Base-by-base conservation (phyloP, 2,888 invertebrate genomes). In the Drosophila robusta region DNA sequence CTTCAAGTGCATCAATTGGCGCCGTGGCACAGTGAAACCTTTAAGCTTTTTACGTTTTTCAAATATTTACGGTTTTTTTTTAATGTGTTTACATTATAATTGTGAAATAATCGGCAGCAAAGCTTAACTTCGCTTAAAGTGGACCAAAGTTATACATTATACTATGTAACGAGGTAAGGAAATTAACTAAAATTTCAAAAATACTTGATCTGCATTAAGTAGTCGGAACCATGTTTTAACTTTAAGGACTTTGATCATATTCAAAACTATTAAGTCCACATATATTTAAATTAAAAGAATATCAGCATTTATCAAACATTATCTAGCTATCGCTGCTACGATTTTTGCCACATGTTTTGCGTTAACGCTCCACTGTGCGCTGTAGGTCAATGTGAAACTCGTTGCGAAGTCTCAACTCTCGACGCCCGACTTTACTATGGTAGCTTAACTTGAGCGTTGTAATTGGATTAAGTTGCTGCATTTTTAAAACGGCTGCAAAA, bases 1-100 rank as follows among this genome's bases (percentile, higher is more conserved):
- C 38, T 72, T 63, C 57, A 68, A 70, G 62, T 69, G 64, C 63
- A 63, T 41, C 58, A 62, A 55, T 60, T 60, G 55, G 56, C 56
- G 58, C 42, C 54, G 55, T 24, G 38, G 44, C 55, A 46, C 55
- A 45, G 56, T 56, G 46, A 38, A 29, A 9, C 38, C 18, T 3
- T 1, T 11, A 16, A 0, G 18, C 18, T 18, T 9, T 18, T 41
- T 5, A 4, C 18, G 4, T 18, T 22, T 3, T 3, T 0, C 16
- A 14, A 38, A 39, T 8, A 9, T 29, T 9, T 9, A 9, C 7
- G 8, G 29, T 29, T 8, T 26, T 1, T 8, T 26, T 26, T 9
- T 9, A 9, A n/a, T n/a, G 8, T 8, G 9, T 29, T 29, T 8
- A 3, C 9, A 8, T 9, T 9, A 29, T 3, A 29, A 29, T 29